A percentile compares a stretch with the other conserved stretches of the same genome.
Conservation (phyloP, 2,888 invertebrate genomes). For the Morpho achilles region DNA sequence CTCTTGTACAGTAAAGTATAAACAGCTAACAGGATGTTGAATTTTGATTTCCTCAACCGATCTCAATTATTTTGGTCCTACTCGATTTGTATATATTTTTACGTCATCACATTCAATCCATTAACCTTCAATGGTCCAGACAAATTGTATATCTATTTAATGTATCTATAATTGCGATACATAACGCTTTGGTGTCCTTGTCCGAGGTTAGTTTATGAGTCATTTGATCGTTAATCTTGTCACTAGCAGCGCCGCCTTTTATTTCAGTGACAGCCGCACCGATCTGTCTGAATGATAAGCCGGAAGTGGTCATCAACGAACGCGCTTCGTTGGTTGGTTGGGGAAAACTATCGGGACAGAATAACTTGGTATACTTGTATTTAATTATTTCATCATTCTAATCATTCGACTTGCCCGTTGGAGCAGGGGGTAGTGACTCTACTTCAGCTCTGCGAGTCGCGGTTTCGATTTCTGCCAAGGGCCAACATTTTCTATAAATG, state of each 20-base stretch:
- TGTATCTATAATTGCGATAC: slow-evolving; percentile 2
- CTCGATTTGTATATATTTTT: too few species aligned
- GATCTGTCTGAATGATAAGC: slow-evolving; percentile 85
- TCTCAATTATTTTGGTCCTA: too few species aligned
- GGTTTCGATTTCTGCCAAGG: too few species aligned
- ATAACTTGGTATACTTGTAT: slow-evolving; percentile 49
- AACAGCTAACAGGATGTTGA: too few species aligned
- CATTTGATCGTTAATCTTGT: slow-evolving; percentile 25
- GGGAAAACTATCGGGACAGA: slow-evolving; percentile 84
- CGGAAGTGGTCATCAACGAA: slow-evolving; percentile 81
- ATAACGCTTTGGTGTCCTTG: slow-evolving; percentile 13
- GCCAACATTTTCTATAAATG: too few species aligned
- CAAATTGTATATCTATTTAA: neutral
- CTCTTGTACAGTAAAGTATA: too few species aligned
- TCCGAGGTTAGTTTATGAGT: slow-evolving; percentile 16
- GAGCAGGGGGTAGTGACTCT: too few species aligned
- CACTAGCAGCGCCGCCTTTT: slow-evolving; percentile 31
- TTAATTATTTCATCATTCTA: neutral
- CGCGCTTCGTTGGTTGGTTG: slow-evolving; percentile 83
- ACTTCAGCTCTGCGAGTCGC: too few species aligned
- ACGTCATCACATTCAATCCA: neutral
- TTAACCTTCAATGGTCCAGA: slow-evolving; percentile 1
- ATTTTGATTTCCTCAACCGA: too few species aligned
- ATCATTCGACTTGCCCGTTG: too few species aligned
- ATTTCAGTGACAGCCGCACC: slow-evolving; percentile 87